A percentile compares a stretch with the other conserved stretches of the same genome.
Evolutionary conservation across 1,140 invertebrate species (phyloP).

Genomic region (Ceratitis capitata): DNA sequence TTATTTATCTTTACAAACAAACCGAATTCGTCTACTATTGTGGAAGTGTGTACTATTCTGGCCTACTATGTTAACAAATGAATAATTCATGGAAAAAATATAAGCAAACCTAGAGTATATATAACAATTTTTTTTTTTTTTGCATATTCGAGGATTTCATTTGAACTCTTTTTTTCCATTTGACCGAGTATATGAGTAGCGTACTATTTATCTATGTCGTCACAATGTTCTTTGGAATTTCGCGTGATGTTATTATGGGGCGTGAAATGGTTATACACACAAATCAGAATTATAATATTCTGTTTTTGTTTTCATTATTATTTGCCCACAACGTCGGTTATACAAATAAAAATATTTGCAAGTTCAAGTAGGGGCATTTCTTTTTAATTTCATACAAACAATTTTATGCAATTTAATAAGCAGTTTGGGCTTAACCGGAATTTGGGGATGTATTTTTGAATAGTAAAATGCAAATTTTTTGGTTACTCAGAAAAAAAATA

Average conservation of each 20-base stretch:
- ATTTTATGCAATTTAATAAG: not conserved
- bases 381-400: not conserved
- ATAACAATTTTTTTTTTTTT: not conserved
- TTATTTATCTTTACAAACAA: not conserved
- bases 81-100: not conserved
- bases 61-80: not conserved
- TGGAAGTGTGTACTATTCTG: not conserved
- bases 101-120: not conserved
- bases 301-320: not conserved
- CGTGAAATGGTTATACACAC: conserved; percentile 14
- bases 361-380: not conserved
- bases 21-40: not conserved
- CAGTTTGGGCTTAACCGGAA: not conserved
- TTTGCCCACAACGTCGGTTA: not conserved
- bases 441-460: not conserved
- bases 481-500: too few species aligned
- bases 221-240: not conserved
- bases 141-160: not conserved
- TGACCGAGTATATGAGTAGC: not conserved
- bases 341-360: not conserved
- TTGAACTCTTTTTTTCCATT: not conserved
- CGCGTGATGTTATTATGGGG: conserved; percentile 17
- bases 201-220: not conserved
- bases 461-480: not conserved
- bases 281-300: not conserved